Base-by-base conservation (phyloP, 1,140 invertebrate species). In the Oreohelix idahoensis region DNA sequence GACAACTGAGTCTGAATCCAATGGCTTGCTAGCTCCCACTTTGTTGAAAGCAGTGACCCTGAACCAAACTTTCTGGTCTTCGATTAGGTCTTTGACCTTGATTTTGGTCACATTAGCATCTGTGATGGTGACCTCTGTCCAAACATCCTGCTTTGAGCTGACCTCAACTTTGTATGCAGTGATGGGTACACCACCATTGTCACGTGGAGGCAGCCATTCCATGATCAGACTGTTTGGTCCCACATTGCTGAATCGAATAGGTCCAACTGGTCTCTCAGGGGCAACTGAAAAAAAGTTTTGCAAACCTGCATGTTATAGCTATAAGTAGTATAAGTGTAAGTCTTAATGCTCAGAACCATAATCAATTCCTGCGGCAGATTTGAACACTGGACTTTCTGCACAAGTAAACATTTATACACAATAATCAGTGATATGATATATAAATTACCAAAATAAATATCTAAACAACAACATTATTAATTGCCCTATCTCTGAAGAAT, bases 141-240 rank as follows among this genome's bases (percentile, higher is more conserved):
- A 96, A 26, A 79, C 95, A 95, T 88, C 86, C 13, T 96, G 94
- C 89, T 98, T 97, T 94, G 97, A 95, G 92, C 98, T 98, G 97
- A 98, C 97, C 92, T 99, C 98, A 4, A 99, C 95, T 49, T 98
- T 95, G 91, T 99, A 99, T 90, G 98, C 97, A 0, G 96, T 97
- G 81, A 99, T 94, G 63, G 94, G 95, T n/a, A 97, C 93, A 35
- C 98, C 98, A 74, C 98, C 98, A 93, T 98, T 97, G 89, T 96
- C 96, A 20, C 95, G 94, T 0, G 98, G 98, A 85, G 97, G 96
- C 89, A 95, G 95, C 98, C 98, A 99, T 70, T 69, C 86, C 84
- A 93, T 74, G 87, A 98, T 98, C 89, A 96, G 97, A n/a, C 97
- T 97, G 89, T 98, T 97, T 90, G 97, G 97, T 29, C 96, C 97